Percentiles rank a stretch among this genome's conserved stretches.
Evolutionary conservation across 2,888 invertebrate genomes (phyloP).

Genomic region (Acanthosepion esculentum): DNA sequence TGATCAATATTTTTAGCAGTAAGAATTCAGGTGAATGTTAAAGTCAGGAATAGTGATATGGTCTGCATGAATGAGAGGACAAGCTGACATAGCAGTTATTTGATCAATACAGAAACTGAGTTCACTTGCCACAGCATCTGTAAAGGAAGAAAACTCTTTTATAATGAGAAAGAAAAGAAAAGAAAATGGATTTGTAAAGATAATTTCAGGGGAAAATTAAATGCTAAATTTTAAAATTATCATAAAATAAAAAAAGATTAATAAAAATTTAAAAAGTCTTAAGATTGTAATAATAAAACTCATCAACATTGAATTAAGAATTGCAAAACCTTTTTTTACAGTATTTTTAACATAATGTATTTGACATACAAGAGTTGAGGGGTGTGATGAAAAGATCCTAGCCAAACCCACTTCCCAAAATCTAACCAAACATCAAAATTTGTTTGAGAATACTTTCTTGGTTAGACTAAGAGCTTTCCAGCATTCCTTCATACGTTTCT

Average conservation of each 20-base stretch:
- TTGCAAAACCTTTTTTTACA: neutral
- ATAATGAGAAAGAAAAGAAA: neutral
- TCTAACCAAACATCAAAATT: no score
- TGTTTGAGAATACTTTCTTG: no score
- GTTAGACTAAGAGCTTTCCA: no score
- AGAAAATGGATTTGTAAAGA: neutral
- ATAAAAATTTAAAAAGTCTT: neutral
- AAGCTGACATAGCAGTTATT: neutral
- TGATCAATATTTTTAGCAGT: neutral
- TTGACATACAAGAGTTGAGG: no score
- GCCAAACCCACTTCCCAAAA: no score
- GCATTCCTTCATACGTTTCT: no score
- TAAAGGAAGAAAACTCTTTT: neutral
- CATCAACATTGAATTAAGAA: neutral
- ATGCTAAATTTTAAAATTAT: neutral
- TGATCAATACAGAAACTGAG: conserved; percentile 8
- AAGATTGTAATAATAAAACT: neutral
- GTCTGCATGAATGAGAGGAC: neutral
- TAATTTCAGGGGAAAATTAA: neutral
- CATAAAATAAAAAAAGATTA: neutral
- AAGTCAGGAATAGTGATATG: neutral
- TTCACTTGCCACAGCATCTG: neutral
- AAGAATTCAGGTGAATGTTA: neutral
- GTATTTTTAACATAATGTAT: no score
- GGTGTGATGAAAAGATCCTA: no score